phyloP scores from a whole-genome alignment of 2,888 invertebrate species.

The Apodemia zela region DNA sequence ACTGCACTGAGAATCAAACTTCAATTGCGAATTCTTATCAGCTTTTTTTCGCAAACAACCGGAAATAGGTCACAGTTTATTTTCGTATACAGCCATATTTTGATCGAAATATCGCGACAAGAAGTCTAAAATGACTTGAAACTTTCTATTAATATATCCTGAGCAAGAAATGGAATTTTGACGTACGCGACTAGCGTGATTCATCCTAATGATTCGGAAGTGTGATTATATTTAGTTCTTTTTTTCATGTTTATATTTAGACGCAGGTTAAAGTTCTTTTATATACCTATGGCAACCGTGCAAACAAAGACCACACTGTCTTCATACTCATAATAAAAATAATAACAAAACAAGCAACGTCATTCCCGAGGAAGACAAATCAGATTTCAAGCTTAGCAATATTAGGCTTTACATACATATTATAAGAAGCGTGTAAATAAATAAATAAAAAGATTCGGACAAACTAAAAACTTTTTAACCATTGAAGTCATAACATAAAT shows the following conservation, averaged over 20 bases:
- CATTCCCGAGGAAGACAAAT: no score
- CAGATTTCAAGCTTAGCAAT: no score
- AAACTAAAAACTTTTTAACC: no score
- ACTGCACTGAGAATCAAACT: slow-evolving; percentile 64
- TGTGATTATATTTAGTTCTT: background rate
- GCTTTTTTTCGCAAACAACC: slow-evolving; percentile 56
- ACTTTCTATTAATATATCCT: slow-evolving; percentile 48
- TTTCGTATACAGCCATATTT: slow-evolving; percentile 45
- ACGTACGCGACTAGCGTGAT: slow-evolving; percentile 61
- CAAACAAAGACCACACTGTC: no score
- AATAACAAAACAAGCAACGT: no score
- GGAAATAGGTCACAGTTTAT: slow-evolving; percentile 64
- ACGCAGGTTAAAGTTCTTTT: no score
- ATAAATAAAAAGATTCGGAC: background rate
- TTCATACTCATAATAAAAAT: no score
- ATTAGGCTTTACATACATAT: no score
- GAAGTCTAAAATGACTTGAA: slow-evolving; percentile 51
- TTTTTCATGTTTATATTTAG: background rate
- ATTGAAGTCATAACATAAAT: background rate
- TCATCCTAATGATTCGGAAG: slow-evolving; percentile 46
- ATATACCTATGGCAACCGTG: no score
- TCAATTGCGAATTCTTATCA: slow-evolving; percentile 72
- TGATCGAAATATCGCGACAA: slow-evolving; percentile 39
- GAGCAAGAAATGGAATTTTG: slow-evolving; percentile 53
- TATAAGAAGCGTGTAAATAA: background rate